phyloP scores from a whole-genome alignment of 2,888 invertebrate species.

The Geotrupes spiniger region DNA sequence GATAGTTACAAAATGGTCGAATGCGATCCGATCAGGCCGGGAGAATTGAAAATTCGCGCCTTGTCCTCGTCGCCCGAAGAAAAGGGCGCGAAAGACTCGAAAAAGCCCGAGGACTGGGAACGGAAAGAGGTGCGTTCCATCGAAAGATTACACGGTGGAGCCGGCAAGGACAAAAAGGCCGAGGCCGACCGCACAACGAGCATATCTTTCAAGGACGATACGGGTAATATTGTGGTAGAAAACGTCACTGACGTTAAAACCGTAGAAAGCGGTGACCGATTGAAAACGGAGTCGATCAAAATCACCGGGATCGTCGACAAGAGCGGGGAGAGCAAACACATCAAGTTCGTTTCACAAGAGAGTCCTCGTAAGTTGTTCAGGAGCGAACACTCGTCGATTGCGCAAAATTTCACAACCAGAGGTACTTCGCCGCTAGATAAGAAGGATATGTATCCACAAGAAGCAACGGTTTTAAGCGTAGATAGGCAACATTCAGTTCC shows the following conservation, averaged over 20 bases:
- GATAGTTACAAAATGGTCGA: constrained; percentile 42
- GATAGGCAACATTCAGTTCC: constrained; percentile 31
- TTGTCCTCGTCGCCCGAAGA: constrained; percentile 48
- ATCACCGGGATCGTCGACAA: constrained; percentile 20
- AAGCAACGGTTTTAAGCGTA: constrained; percentile 30
- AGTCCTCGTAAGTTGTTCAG: constrained; percentile 6
- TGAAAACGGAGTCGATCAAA: constrained; percentile 19
- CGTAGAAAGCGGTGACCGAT: constrained; percentile 6
- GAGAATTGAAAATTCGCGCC: constrained; percentile 38
- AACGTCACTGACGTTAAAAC: constrained; percentile 11
- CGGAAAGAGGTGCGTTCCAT: constrained; percentile 46
- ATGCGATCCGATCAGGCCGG: constrained; percentile 41
- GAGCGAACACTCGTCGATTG: constrained; percentile 11
- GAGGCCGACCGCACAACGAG: constrained; percentile 36
- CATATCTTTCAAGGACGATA: constrained; percentile 28
- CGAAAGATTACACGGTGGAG: constrained; percentile 49
- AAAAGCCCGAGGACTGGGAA: constrained; percentile 50
- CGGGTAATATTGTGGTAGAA: constrained; percentile 17
- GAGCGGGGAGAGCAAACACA: constrained; percentile 13
- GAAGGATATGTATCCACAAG: constrained; percentile 41
- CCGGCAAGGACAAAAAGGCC: constrained; percentile 43
- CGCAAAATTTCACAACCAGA: constrained; percentile 33
- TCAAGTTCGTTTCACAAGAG: constrained; percentile 15
- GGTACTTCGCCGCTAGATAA: constrained; percentile 49
- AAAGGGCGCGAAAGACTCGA: constrained; percentile 50